Conservation (phyloP, 2,113 vertebrate genomes). For the Albula glossodonta region DNA sequence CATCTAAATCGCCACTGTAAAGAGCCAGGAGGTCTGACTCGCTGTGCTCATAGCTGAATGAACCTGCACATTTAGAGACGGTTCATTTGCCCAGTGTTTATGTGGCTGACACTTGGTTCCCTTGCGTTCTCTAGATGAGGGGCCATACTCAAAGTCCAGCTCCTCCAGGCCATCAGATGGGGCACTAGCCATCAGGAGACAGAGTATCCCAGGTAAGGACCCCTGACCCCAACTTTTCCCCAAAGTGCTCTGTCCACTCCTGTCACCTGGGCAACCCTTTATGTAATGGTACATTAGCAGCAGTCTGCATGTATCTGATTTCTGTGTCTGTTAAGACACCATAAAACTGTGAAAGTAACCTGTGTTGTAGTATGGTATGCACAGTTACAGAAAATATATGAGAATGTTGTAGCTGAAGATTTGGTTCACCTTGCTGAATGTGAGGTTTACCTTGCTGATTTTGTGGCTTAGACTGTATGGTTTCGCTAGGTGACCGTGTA, state of each 20-base stretch:
- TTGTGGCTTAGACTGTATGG: too few species aligned
- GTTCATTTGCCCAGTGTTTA: neutral
- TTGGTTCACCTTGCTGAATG: neutral
- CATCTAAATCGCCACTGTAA: neutral
- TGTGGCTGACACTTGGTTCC: constrained; percentile 36
- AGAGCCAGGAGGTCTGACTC: neutral
- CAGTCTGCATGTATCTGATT: neutral
- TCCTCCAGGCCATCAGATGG: constrained; percentile 89
- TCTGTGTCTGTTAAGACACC: neutral
- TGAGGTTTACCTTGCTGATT: neutral
- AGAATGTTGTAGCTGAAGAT: neutral
- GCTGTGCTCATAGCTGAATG: neutral
- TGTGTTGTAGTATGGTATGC: neutral
- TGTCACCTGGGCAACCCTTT: neutral
- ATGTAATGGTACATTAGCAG: neutral
- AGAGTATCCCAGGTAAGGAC: constrained; percentile 93
- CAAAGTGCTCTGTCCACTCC: neutral
- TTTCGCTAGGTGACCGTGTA: too few species aligned
- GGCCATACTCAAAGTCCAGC: constrained; percentile 93
- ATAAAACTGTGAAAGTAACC: neutral
- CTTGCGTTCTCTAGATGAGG: constrained; percentile 89
- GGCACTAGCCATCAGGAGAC: constrained; percentile 93
- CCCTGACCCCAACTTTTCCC: neutral
- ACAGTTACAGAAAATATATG: neutral
- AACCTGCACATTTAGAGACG: neutral